Conservation (phyloP, 1,140 invertebrate genomes). For the Leptinotarsa undecemlineata region DNA sequence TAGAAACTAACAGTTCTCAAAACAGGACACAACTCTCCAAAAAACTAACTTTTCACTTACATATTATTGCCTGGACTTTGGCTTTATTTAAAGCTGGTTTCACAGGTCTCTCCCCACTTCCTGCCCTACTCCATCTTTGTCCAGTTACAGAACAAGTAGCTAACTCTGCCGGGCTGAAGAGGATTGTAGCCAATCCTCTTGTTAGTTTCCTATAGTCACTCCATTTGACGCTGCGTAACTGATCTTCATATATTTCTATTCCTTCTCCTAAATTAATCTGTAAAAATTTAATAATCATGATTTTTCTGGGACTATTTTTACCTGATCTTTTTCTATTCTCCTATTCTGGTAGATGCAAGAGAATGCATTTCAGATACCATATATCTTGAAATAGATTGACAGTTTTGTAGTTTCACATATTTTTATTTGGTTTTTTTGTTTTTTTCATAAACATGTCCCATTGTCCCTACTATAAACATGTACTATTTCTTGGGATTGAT, state of each 20-base stretch:
- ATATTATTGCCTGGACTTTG: conserved; percentile 75
- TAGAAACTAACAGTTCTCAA: too few relatives aligned
- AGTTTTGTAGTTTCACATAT: too few relatives aligned
- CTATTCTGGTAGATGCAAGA: too few relatives aligned
- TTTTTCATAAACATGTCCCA: too few relatives aligned
- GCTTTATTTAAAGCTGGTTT: conserved; percentile 72
- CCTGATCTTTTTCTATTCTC: too few relatives aligned
- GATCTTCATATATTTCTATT: conserved; percentile 70
- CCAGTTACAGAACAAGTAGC: conserved; percentile 75
- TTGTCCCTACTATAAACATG: too few relatives aligned
- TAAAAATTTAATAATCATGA: conserved; percentile 9
- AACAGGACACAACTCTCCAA: too few relatives aligned
- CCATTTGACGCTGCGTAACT: conserved; percentile 72
- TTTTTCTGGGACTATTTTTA: too few relatives aligned
- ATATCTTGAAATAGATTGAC: too few relatives aligned
- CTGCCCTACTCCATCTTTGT: conserved; percentile 73
- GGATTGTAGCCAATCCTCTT: conserved; percentile 69
- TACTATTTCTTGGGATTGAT: too few relatives aligned
- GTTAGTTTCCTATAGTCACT: conserved; percentile 74
- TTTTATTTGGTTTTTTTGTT: too few relatives aligned
- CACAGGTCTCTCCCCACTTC: conserved; percentile 69
- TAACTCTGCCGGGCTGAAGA: conserved; percentile 73
- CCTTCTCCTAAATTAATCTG: conserved; percentile 74
- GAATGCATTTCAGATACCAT: too few relatives aligned
- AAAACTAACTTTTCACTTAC: conserved; percentile 54